These are phyloP conservation scores for Galeruca laticollis DNA, from an alignment of 2,888 invertebrate species.

Conservation along the genomic window DNA sequence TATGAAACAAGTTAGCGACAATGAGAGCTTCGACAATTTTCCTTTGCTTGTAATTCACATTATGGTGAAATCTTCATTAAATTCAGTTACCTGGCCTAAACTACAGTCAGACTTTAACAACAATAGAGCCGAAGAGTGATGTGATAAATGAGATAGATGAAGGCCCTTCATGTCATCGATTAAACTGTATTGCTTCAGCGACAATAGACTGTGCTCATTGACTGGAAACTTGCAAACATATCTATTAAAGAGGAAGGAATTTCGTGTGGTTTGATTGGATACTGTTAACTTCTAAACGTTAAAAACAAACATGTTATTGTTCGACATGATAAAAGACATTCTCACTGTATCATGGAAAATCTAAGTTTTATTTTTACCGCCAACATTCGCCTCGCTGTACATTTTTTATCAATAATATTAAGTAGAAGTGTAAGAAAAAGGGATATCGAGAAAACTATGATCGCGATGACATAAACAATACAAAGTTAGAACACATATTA, in stretches of 20 bases:
- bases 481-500: too few relatives aligned
- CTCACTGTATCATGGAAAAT: too few relatives aligned
- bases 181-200: conserved; percentile 31
- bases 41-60: too few relatives aligned
- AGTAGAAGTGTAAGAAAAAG: too few relatives aligned
- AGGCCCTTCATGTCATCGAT: conserved; percentile 31
- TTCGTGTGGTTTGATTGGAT: background rate
- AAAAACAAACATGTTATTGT: background rate
- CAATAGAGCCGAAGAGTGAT: conserved; percentile 38
- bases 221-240: conserved; percentile 18
- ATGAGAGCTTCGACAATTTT: too few relatives aligned
- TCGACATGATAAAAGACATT: background rate
- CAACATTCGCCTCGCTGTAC: background rate
- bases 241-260: conserved; percentile 10
- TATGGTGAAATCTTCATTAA: background rate
- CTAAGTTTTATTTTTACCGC: too few relatives aligned
- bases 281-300: background rate
- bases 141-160: conserved; percentile 25
- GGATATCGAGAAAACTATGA: too few relatives aligned
- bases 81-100: background rate
- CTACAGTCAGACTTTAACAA: conserved; percentile 22
- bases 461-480: too few relatives aligned
- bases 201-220: conserved; percentile 27
- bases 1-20: too few relatives aligned
- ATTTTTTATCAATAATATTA: background rate